phyloP scores from a whole-genome alignment of 2,888 invertebrate genomes.

The Trissonchulus latispiculum region DNA sequence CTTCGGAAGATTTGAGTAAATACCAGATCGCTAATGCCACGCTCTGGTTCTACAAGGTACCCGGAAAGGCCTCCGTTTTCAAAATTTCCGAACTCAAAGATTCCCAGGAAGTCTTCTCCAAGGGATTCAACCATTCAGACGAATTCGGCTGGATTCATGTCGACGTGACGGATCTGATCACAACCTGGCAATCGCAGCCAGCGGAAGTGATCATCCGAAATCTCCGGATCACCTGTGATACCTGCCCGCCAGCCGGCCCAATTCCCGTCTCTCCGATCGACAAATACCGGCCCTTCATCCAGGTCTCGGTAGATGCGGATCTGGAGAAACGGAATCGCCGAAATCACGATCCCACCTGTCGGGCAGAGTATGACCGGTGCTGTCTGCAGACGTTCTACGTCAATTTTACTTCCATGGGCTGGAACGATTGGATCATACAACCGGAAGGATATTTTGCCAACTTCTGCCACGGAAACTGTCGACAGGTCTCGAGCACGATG shows the following conservation, averaged over 20 bases:
- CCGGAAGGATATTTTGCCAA: constrained; percentile 83
- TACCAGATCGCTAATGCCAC: background rate
- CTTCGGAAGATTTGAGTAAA: background rate
- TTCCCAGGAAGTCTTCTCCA: background rate
- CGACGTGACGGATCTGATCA: constrained; percentile 17
- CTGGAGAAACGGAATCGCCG: background rate
- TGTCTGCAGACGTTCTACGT: constrained; percentile 82
- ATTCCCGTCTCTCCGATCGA: background rate
- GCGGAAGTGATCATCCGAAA: background rate
- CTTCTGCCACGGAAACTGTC: constrained; percentile 55
- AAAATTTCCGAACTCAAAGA: background rate
- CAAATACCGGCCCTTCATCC: background rate
- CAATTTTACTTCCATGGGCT: constrained; percentile 76
- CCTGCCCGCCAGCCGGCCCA: background rate
- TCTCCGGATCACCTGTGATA: constrained; percentile 4
- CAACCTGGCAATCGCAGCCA: constrained; percentile 6
- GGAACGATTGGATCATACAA: constrained; percentile 89
- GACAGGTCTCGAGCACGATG: background rate
- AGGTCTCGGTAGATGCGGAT: background rate
- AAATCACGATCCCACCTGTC: background rate
- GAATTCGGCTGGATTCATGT: background rate
- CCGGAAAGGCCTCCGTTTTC: background rate
- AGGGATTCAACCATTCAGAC: background rate
- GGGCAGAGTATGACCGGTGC: constrained; percentile 58
- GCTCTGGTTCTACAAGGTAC: background rate